phyloP scores from a whole-genome alignment of 2,113 vertebrate genomes.

The Formicarius rufipectus region DNA sequence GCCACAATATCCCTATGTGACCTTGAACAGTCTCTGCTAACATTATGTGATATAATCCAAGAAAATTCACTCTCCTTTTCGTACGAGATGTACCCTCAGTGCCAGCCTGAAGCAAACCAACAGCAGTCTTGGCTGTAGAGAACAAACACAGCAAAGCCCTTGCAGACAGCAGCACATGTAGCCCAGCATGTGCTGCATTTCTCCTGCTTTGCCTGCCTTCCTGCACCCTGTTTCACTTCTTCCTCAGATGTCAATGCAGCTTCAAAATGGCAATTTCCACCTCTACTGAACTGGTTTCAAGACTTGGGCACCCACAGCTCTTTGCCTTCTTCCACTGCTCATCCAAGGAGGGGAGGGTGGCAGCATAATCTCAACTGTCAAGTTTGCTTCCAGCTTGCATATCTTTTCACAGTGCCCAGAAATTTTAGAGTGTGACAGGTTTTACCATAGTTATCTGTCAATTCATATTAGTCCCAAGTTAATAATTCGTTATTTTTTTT shows the following conservation, averaged over 20 bases:
- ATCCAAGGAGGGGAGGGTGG: background rate
- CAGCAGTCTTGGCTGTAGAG: background rate
- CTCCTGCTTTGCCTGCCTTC: background rate
- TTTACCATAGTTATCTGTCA: background rate
- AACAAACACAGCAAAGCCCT: background rate
- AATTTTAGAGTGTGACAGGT: background rate
- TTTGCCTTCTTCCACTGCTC: background rate
- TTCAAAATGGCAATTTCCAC: background rate
- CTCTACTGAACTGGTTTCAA: background rate
- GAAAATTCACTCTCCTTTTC: background rate
- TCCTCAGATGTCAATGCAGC: background rate
- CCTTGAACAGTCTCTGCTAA: background rate
- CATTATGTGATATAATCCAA: background rate
- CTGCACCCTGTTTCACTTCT: background rate
- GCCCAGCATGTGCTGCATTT: background rate
- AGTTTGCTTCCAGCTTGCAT: background rate
- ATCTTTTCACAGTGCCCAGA: background rate
- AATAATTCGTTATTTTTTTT: background rate
- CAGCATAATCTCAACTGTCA: background rate
- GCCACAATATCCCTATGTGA: rapidly evolving
- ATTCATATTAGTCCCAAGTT: background rate
- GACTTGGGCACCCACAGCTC: background rate
- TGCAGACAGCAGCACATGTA: rapidly evolving
- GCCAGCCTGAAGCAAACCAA: background rate
- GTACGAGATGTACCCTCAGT: background rate